Evolutionary conservation across 2,797 vertebrate genomes (phyloP).

Genomic region (Hapalemur alaotrensis): DNA sequence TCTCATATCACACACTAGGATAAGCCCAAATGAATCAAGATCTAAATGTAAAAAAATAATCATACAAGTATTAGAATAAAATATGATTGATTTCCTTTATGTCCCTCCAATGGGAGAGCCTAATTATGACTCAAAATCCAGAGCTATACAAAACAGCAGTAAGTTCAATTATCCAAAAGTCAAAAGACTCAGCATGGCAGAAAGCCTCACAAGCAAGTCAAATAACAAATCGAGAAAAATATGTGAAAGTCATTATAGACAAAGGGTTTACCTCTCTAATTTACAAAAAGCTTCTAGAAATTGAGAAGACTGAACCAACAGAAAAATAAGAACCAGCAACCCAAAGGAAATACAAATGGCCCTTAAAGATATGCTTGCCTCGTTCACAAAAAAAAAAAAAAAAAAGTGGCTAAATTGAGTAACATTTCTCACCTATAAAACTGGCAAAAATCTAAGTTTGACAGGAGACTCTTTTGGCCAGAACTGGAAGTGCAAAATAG

Average conservation of each 20-base stretch:
- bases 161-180: background rate
- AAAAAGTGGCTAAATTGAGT: background rate
- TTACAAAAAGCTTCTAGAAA: background rate
- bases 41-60: background rate
- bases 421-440: background rate
- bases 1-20: background rate
- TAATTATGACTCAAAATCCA: background rate
- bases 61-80: background rate
- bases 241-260: background rate
- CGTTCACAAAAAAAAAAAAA: background rate
- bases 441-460: background rate
- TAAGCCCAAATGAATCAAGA: background rate
- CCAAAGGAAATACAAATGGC: background rate
- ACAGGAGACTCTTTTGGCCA: background rate
- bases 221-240: background rate
- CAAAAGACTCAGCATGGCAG: background rate
- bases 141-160: background rate
- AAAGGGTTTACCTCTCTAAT: background rate
- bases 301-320: too few species aligned
- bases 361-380: background rate
- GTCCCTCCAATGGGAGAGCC: background rate
- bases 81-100: background rate
- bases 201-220: background rate
- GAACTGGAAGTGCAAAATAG: background rate
- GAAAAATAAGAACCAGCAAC: background rate